phyloP scores from a whole-genome alignment of 2,888 invertebrate genomes.

The Ectemnius cavifrons region DNA sequence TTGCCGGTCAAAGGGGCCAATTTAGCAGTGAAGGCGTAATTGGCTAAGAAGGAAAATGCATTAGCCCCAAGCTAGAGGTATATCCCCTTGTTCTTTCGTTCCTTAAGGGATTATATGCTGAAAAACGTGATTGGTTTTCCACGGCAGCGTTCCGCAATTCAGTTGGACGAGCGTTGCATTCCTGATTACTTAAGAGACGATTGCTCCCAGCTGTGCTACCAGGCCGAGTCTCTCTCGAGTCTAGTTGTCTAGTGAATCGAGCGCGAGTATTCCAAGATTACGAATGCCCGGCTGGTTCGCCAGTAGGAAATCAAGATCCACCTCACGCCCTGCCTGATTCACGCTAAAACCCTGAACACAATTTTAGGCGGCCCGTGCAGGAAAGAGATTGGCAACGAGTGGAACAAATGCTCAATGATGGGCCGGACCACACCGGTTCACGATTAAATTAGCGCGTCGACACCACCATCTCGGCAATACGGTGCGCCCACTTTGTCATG shows the following conservation, averaged over 20 bases:
- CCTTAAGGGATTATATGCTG: not conserved
- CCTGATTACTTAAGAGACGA: constrained; percentile 43
- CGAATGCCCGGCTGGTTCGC: not conserved
- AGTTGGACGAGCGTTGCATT: constrained; percentile 2
- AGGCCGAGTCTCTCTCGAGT: not conserved
- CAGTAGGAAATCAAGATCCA: constrained; percentile 23
- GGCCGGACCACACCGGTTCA: constrained; percentile 28
- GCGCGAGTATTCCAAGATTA: not conserved
- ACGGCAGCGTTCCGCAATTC: constrained; percentile 17
- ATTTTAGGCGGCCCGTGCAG: constrained; percentile 33
- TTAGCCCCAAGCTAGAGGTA: no score
- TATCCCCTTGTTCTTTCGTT: not conserved
- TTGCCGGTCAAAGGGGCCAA: no score
- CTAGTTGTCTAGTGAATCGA: no score
- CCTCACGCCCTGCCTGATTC: constrained; percentile 5
- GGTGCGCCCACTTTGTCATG: no score
- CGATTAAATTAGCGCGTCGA: constrained; percentile 47
- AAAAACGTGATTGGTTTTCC: constrained; percentile 21
- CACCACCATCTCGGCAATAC: no score
- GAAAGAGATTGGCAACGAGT: constrained; percentile 43
- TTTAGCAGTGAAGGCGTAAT: no score
- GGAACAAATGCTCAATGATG: constrained; percentile 51
- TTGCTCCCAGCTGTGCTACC: constrained; percentile 36
- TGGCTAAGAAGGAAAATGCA: no score
- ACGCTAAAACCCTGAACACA: constrained; percentile 36